Percentiles rank a stretch among this genome's conserved stretches.
phyloP scores from a whole-genome alignment of 1,140 invertebrate genomes.

The Ctenoplectra terminalis region DNA sequence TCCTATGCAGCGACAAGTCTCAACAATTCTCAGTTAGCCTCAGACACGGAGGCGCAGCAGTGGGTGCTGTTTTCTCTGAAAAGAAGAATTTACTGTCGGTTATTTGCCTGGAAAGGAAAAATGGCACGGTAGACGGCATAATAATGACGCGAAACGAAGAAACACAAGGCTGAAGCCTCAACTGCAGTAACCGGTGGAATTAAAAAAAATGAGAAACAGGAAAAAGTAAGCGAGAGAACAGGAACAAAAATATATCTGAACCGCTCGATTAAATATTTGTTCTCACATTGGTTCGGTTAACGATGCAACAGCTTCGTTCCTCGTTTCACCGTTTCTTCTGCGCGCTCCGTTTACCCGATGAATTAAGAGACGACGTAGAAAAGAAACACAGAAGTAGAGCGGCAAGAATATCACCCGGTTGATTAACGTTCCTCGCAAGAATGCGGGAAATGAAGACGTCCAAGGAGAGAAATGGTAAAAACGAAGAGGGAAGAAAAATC shows the following conservation, averaged over 20 bases:
- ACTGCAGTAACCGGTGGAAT: no score
- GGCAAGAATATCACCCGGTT: background rate
- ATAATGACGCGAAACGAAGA: background rate
- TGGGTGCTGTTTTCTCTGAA: no score
- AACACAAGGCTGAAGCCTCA: no score
- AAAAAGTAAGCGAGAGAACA: background rate
- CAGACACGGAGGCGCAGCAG: background rate
- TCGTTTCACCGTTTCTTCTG: background rate
- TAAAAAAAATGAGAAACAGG: no score
- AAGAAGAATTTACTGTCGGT: background rate
- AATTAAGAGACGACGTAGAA: background rate
- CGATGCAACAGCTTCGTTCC: background rate
- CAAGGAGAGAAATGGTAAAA: background rate
- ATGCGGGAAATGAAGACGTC: background rate
- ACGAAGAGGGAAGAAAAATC: background rate
- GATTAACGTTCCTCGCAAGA: background rate
- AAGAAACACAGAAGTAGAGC: background rate
- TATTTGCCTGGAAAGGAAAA: background rate
- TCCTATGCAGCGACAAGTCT: no score
- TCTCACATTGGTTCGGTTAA: background rate
- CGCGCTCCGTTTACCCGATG: background rate
- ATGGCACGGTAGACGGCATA: background rate
- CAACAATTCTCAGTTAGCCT: background rate
- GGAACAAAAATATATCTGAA: background rate
- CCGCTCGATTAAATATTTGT: constrained; percentile 16